Percentiles rank a stretch among this genome's conserved stretches.
Evolutionary conservation across 2,888 invertebrate species (phyloP).

Genomic region (Liopterus haemorrhoidalis): DNA sequence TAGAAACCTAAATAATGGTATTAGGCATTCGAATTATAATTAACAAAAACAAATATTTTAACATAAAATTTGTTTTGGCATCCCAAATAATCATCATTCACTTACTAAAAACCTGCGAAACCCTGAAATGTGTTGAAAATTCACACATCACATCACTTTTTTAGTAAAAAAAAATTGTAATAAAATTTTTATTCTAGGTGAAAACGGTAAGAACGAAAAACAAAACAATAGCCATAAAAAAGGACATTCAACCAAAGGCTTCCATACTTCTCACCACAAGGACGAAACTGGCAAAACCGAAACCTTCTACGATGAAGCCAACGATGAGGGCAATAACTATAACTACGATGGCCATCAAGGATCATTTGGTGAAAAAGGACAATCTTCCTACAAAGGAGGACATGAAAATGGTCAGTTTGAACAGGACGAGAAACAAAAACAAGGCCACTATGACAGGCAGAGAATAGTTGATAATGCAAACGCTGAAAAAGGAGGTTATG

Average conservation of each 20-base stretch:
- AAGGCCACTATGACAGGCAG: constrained; percentile 54
- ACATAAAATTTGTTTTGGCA: too few relatives aligned
- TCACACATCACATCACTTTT: too few relatives aligned
- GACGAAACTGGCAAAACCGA: constrained; percentile 61
- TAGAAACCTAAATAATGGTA: too few relatives aligned
- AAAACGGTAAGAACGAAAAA: constrained; percentile 52
- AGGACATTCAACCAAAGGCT: constrained; percentile 61
- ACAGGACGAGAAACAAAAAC: constrained; percentile 53
- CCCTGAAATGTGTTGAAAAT: too few relatives aligned
- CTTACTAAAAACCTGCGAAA: too few relatives aligned
- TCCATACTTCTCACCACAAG: constrained; percentile 59
- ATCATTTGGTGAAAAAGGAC: constrained; percentile 53
- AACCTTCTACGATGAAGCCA: constrained; percentile 59
- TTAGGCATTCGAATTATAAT: too few relatives aligned
- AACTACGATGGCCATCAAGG: constrained; percentile 53
- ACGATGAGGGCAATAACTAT: constrained; percentile 57
- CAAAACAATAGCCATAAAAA: constrained; percentile 57
- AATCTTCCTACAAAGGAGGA: constrained; percentile 55
- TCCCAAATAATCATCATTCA: too few relatives aligned
- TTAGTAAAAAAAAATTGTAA: background rate
- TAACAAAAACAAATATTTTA: too few relatives aligned
- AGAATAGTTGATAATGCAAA: constrained; percentile 55
- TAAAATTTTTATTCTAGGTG: constrained; percentile 37
- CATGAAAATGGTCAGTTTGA: constrained; percentile 55
- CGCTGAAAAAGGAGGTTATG: constrained; percentile 56